These are phyloP conservation scores for Sogatella furcifera DNA, from an alignment of 1,140 invertebrate genomes.

Conservation along the genomic window DNA sequence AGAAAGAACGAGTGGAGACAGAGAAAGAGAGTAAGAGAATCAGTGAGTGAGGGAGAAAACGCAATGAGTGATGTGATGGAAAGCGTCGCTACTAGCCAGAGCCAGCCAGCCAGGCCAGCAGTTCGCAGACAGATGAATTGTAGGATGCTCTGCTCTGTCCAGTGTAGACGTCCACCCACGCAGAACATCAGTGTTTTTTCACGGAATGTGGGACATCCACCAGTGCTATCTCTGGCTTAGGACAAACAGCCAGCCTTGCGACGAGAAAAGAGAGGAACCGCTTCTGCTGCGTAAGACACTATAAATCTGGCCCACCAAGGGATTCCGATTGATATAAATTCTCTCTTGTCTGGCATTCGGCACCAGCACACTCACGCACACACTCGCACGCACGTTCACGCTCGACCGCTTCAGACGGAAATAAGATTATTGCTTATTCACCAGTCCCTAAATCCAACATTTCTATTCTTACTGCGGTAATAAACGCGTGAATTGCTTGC, in stretches of 20 bases:
- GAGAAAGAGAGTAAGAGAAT: conserved; percentile 8
- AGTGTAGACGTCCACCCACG: background rate
- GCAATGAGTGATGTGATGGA: background rate
- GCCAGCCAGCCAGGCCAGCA: background rate
- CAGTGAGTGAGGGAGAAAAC: background rate
- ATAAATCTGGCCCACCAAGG: no score
- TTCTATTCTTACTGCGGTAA: background rate
- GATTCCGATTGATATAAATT: no score
- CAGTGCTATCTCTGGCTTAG: background rate
- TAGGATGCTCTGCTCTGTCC: background rate
- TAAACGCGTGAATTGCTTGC: background rate
- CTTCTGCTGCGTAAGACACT: no score
- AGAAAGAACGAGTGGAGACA: conserved; percentile 4
- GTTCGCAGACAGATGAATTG: background rate
- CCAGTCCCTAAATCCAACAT: no score
- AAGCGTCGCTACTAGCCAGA: no score
- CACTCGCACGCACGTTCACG: no score
- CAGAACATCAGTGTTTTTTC: background rate
- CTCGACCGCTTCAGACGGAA: no score
- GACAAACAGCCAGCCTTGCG: background rate
- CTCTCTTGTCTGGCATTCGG: no score
- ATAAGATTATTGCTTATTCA: no score
- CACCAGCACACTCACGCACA: no score
- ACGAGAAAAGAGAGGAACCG: background rate
- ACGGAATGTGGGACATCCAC: background rate